Evolutionary conservation across 1,140 invertebrate genomes (phyloP).

Genomic region (Pristionchus pacificus): DNA sequence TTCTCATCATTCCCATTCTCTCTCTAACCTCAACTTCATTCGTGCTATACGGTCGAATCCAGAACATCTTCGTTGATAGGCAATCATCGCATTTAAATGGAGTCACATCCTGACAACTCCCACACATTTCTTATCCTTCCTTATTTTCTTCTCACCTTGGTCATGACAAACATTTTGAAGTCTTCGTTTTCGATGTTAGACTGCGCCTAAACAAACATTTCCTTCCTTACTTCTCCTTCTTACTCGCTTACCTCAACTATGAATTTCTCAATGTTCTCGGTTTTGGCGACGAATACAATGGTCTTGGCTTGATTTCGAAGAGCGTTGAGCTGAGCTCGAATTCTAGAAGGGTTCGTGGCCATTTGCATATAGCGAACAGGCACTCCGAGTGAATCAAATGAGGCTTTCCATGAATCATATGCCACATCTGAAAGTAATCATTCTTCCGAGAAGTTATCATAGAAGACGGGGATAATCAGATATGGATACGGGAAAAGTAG

Average conservation of each 20-base stretch:
- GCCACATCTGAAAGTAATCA: conserved; percentile 16
- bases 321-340: neutral
- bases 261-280: conserved; percentile 30
- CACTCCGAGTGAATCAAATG: conserved; percentile 4
- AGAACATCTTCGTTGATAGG: conserved; percentile 41
- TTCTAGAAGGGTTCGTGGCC: conserved; percentile 1
- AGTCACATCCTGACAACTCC: conserved; percentile 27
- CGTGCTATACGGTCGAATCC: conserved; percentile 39
- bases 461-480: neutral
- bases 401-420: conserved; percentile 21
- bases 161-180: conserved; percentile 31
- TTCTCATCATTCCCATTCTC: neutral
- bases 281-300: conserved; percentile 27
- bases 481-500: neutral
- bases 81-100: conserved; percentile 51
- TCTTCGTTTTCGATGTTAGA: conserved; percentile 19
- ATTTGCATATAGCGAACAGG: conserved; percentile 8
- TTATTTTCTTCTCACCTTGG: conserved; percentile 21
- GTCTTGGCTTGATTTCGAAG: conserved; percentile 21
- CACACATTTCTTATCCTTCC: neutral
- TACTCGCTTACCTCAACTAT: conserved; percentile 6
- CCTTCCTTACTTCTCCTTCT: neutral
- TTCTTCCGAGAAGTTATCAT: conserved; percentile 4
- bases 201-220: conserved; percentile 16
- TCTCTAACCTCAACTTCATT: conserved; percentile 6